Base-by-base conservation (phyloP, 2,888 invertebrate species). In the Trissonchulus sp. region DNA sequence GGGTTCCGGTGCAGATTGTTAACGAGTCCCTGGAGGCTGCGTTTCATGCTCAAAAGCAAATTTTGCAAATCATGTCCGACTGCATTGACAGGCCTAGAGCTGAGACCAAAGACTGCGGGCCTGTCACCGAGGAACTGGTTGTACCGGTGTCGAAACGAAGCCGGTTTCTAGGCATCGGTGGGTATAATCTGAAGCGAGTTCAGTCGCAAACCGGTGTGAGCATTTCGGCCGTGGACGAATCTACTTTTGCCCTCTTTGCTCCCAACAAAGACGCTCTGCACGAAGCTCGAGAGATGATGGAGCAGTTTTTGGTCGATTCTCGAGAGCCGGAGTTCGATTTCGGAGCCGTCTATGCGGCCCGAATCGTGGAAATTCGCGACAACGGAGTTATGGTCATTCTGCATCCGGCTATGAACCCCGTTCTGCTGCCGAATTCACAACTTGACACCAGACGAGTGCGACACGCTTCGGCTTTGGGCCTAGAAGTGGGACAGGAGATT, bases 311-410 rank as follows among this genome's bases (percentile, higher is more conserved):
- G 36, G 36, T 34, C 30, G 79, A 77, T 77, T 82, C 33, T 78
- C 87, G 89, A 74, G 89, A 90, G 35, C 94, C 93, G 0, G 90
- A 90, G 15, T 87, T 98, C 23, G 94, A 94, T 82, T 97, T 96
- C 85, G 96, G 97, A 0, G 92, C 90, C 2, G 91, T 98, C 78
- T 97, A 98, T 84, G 90, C 89, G 37, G 96, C 93, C 0, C 92
- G 89, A 82, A 91, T 99, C 76, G 91, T 92, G 0, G 97, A 98
- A 86, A 83, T 98, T n/a, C 88, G 84, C 68, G 94, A 95, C 48
- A 89, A 88, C 2, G 97, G 97, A 0, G 92, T 95, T 0, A 90
- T 96, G 90, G 92, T 98, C 1, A 91, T 91, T 0, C 85, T 98
- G 63, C 92, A 92, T 86, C 88, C 91, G 0, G 90, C 88, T 1